Evolutionary conservation across 2,113 vertebrate species (phyloP).

Genomic region (Brienomyrus longianalis): DNA sequence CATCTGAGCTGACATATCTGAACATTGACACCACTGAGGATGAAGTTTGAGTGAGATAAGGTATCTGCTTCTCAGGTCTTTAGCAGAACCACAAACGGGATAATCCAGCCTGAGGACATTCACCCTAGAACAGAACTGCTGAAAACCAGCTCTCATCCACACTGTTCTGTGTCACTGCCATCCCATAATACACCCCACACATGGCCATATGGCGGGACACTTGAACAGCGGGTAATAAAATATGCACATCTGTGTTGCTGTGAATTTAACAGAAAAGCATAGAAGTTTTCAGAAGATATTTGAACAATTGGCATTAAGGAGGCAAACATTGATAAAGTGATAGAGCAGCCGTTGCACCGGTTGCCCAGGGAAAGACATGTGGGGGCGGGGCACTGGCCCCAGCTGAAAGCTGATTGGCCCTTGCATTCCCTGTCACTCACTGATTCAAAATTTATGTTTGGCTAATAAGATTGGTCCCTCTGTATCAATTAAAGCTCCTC

Average conservation of each 20-base stretch:
- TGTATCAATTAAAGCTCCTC: background rate
- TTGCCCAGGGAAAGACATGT: background rate
- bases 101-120: no score
- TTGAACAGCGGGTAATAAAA: background rate
- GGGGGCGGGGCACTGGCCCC: background rate
- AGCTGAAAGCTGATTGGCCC: background rate
- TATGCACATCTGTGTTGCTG: background rate
- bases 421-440: background rate
- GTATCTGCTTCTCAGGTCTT: no score
- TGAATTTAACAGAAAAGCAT: background rate
- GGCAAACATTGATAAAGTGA: background rate
- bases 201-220: background rate
- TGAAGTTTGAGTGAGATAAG: background rate
- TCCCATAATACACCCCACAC: background rate
- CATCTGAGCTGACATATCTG: slow-evolving; percentile 24
- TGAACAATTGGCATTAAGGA: background rate
- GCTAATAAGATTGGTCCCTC: background rate
- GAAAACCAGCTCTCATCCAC: background rate
- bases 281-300: background rate
- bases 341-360: background rate
- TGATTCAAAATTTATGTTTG: background rate
- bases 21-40: background rate
- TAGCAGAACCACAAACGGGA: no score
- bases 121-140: background rate
- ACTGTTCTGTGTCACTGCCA: background rate